Evolutionary conservation across 2,888 invertebrate genomes (phyloP), one percentile per base, ranked within the genome.

Genomic region (Epinotia ramella): DNA sequence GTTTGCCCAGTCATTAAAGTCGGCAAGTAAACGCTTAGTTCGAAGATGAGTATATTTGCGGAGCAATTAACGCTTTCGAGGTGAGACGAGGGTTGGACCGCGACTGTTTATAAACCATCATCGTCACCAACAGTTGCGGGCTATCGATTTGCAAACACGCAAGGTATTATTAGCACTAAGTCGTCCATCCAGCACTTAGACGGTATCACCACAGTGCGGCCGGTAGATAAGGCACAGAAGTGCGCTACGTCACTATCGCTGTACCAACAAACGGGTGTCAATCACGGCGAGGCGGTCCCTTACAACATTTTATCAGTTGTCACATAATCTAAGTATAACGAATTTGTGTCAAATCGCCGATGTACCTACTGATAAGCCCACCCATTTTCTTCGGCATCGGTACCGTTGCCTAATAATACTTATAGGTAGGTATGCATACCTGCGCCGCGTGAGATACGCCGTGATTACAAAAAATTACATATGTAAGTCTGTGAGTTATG

Each of bases 1-100:
- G 93, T 93, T 94, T 94, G 93, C 89, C 90, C 91, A 92, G 86
- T 93, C 93, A 93, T 94, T 94, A 93, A 92, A 93, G 91, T 91
- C 88, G 87, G 89, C 91, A 88, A 90, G 91, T 88, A 90, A 92
- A 90, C 93, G 92, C 88, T 93, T 93, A 92, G 88, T 88, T 90
- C 89, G 84, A 93, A 92, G 93, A 94, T 89, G 91, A 93, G 92
- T 93, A 91, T 93, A 92, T 94, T 94, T 93, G 94, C 91, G 89
- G 89, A 90, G 88, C 90, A 93, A 93, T 94, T 93, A 94, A 92
- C 92, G 91, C 91, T 86, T 88, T 86, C 81, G 89, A 92, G 91
- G 91, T 89, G 91, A 90, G 91, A 91, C 91, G 88, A 93, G 93
- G 93, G 93, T 92, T 85, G 84, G 85, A 83, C 80, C 83, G 80